Conservation (phyloP, 2,797 vertebrate genomes). For the Sebastes taczanowskii region DNA sequence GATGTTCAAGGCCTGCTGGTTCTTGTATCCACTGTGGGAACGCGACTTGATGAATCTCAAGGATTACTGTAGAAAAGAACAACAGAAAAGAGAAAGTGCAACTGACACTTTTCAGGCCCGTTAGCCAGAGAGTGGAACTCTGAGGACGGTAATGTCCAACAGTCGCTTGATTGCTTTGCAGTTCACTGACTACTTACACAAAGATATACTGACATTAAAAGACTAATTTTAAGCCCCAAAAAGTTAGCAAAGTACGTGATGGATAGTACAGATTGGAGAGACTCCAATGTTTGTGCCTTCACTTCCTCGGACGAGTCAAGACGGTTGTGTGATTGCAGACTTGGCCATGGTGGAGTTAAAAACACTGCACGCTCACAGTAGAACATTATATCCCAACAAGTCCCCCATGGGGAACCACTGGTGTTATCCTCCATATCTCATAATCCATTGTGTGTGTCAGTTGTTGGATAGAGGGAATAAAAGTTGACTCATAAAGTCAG, state of each 20-base stretch:
- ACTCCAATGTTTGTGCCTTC: not conserved
- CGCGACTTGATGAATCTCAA: slow-evolving; percentile 14
- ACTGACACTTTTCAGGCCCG: not conserved
- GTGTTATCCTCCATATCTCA: not conserved
- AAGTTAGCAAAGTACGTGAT: too few species aligned
- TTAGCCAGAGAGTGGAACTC: not conserved
- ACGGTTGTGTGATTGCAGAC: not conserved
- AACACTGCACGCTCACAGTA: not conserved
- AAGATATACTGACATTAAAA: not conserved
- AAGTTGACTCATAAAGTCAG: not conserved
- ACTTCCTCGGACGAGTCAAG: not conserved
- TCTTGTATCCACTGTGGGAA: slow-evolving; percentile 17
- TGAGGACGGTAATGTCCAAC: not conserved
- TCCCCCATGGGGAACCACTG: not conserved
- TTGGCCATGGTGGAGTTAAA: not conserved
- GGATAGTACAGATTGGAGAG: not conserved
- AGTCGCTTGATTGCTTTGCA: not conserved
- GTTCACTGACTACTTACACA: not conserved
- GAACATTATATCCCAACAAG: not conserved
- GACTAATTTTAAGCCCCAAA: too few species aligned
- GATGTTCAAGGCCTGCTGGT: slow-evolving; percentile 17
- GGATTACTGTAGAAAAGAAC: slow-evolving; percentile 28
- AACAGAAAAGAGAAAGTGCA: not conserved
- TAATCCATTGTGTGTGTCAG: not conserved
- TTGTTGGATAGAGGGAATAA: not conserved